These are phyloP conservation scores for Enteromius anoplus DNA, from an alignment of 2,797 vertebrate species.

Conservation along the genomic window DNA sequence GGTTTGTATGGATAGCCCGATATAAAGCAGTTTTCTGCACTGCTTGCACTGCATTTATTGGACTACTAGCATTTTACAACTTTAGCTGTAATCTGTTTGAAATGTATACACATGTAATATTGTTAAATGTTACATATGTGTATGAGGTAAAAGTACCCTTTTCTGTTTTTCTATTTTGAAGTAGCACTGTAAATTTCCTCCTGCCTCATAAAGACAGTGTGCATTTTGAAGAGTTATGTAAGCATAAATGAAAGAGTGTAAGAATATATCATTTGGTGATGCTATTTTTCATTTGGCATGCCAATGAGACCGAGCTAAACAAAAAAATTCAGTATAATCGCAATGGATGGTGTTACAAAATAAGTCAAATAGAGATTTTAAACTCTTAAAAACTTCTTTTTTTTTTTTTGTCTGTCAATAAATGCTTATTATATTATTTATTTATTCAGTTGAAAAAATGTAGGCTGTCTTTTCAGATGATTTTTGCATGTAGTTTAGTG, in stretches of 20 bases:
- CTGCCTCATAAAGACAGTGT: background rate
- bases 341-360: conserved; percentile 8
- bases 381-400: background rate
- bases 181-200: background rate
- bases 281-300: background rate
- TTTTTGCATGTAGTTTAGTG: background rate
- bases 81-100: conserved; percentile 8
- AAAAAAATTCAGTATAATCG: background rate
- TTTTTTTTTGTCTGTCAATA: background rate
- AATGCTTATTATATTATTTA: conserved; percentile 23
- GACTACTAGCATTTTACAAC: background rate
- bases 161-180: background rate
- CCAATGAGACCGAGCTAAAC: background rate
- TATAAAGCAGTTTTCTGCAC: conserved; percentile 48
- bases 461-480: background rate
- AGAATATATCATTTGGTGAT: background rate
- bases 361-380: background rate
- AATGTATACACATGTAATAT: background rate
- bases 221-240: conserved; percentile 16
- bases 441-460: background rate
- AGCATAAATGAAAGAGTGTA: background rate
- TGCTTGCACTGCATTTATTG: conserved; percentile 26
- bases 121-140: conserved; percentile 32
- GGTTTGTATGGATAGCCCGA: conserved; percentile 6
- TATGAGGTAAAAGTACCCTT: conserved; percentile 24